phyloP scores from a whole-genome alignment of 53 echinoderm and acorn worm genomes.

The Temnopleurus reevesii region DNA sequence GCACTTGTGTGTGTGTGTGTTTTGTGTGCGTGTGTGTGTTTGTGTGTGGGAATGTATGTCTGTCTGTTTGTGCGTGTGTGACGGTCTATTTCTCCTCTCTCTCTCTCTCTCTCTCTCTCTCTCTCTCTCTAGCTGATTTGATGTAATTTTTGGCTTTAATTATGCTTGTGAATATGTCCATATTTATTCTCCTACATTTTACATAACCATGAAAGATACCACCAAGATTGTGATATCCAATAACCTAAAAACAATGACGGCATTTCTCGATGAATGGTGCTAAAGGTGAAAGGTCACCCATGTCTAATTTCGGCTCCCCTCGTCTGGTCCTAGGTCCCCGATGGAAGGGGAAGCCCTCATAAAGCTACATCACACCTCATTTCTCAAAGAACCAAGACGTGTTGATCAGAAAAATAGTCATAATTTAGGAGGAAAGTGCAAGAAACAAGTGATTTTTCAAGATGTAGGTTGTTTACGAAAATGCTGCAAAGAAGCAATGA shows the following conservation, averaged over 20 bases:
- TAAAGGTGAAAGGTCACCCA: conserved; percentile 1
- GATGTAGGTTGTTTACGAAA: no score
- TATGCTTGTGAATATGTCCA: no score
- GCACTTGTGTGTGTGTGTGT: no score
- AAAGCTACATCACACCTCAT: conserved; percentile 28
- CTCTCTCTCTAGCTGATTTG: not conserved
- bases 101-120: not conserved
- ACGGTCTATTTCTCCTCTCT: not conserved
- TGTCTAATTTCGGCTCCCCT: not conserved
- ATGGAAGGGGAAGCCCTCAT: not conserved
- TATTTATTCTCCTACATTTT: no score
- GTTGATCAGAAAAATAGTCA: not conserved
- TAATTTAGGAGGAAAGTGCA: not conserved
- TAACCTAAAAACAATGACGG: conserved; percentile 30
- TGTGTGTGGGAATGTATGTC: no score
- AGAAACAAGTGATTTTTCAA: no score
- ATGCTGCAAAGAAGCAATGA: no score
- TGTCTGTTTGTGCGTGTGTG: no score
- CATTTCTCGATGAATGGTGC: conserved; percentile 17
- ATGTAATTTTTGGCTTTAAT: no score
- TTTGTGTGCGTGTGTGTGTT: no score
- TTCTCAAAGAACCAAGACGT: conserved; percentile 19
- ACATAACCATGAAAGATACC: not conserved
- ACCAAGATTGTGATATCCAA: not conserved
- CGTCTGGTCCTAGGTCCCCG: not conserved